phyloP scores from a whole-genome alignment of 2,797 vertebrate species.

The Holocentrus rufus region DNA sequence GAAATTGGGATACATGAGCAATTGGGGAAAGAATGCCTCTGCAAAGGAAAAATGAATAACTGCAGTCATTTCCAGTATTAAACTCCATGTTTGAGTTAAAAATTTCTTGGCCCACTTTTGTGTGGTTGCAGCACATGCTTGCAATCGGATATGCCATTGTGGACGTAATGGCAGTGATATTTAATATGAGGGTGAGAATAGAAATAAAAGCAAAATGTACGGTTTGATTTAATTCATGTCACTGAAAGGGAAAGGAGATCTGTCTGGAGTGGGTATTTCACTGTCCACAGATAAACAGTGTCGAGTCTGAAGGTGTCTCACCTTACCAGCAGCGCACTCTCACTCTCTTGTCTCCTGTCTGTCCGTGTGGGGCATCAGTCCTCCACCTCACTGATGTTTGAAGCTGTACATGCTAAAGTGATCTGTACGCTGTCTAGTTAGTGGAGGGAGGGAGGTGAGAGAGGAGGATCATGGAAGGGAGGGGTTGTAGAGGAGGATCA shows the following conservation, averaged over 20 bases:
- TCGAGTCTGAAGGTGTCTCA: constrained; percentile 37
- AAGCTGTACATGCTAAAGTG: constrained; percentile 56
- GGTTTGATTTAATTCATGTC: constrained; percentile 3
- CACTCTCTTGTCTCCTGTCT: constrained; percentile 17
- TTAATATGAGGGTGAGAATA: background rate
- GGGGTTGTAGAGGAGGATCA: constrained; percentile 40
- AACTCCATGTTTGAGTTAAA: background rate
- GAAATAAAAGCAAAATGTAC: constrained; percentile 19
- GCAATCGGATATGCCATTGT: background rate
- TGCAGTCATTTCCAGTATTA: background rate
- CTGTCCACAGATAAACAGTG: constrained; percentile 19
- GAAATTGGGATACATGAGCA: background rate
- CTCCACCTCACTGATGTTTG: constrained; percentile 43
- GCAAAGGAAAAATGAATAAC: background rate
- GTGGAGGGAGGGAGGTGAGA: constrained; percentile 50
- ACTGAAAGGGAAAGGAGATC: background rate
- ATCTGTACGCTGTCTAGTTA: constrained; percentile 75
- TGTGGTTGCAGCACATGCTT: background rate
- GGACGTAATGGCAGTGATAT: constrained; percentile 1
- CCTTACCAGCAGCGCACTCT: constrained; percentile 22
- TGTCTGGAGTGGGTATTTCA: background rate
- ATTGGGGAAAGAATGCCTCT: background rate
- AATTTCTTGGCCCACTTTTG: background rate
- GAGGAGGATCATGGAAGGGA: constrained; percentile 37
- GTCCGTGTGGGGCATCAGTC: constrained; percentile 23